These are phyloP conservation scores for Antheraea yamamai DNA, from an alignment of 2,888 invertebrate genomes.

Conservation along the genomic window DNA sequence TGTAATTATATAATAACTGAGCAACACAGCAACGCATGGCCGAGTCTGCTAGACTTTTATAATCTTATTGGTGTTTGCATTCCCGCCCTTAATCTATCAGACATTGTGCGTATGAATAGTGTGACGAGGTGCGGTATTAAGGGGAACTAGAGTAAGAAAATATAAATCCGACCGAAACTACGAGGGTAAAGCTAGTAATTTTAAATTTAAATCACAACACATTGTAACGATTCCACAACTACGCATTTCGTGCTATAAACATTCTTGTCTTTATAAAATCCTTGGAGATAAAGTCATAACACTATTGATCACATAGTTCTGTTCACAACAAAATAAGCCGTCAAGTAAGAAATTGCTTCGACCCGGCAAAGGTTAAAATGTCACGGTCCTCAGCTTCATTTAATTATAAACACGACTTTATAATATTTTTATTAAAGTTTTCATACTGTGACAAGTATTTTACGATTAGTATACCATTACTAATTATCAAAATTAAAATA, in stretches of 20 bases:
- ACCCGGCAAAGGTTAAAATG: conserved; percentile 7
- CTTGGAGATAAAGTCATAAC: neutral
- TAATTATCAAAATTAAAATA: neutral
- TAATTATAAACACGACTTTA: neutral
- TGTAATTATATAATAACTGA: too few relatives aligned
- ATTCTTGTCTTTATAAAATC: neutral
- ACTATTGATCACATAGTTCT: neutral
- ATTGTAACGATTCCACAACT: neutral
- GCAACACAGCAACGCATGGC: too few relatives aligned
- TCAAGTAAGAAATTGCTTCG: neutral
- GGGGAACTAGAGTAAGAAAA: too few relatives aligned
- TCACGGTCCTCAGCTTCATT: conserved; percentile 2
- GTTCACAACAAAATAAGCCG: neutral
- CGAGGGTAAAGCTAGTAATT: neutral
- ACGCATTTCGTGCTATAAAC: neutral
- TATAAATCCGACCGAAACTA: too few relatives aligned
- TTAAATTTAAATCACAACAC: neutral
- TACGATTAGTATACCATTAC: neutral
- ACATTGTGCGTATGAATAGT: too few relatives aligned
- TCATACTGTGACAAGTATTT: neutral
- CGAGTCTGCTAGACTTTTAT: too few relatives aligned
- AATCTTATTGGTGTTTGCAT: too few relatives aligned
- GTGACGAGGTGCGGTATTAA: too few relatives aligned
- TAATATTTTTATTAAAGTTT: neutral
- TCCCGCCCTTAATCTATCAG: too few relatives aligned